Conservation (phyloP, 2,888 invertebrate species). For the Plebejus melissa region DNA sequence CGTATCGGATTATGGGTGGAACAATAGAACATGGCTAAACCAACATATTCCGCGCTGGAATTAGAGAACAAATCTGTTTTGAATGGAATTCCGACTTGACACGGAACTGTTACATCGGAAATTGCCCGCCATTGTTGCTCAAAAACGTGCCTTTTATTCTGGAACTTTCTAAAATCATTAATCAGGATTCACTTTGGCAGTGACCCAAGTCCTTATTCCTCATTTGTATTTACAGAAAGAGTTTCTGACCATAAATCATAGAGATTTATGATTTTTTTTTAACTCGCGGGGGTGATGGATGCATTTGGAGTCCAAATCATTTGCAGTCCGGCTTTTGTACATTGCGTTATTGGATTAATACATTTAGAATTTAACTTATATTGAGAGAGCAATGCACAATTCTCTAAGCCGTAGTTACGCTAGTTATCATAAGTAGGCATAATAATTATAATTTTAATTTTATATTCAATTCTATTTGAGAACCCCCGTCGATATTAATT, state of each 20-base stretch:
- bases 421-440: too few relatives aligned
- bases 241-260: constrained; percentile 71
- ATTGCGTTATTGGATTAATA: background rate
- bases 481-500: too few relatives aligned
- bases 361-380: background rate
- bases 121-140: constrained; percentile 26
- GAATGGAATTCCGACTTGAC: constrained; percentile 27
- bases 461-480: too few relatives aligned
- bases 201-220: constrained; percentile 72
- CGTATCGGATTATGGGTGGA: constrained; percentile 1
- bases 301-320: constrained; percentile 27
- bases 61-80: constrained; percentile 22
- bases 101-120: constrained; percentile 28
- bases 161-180: constrained; percentile 70
- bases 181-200: constrained; percentile 74
- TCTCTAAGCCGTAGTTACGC: too few relatives aligned
- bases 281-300: constrained; percentile 46
- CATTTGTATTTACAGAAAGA: constrained; percentile 76
- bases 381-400: background rate
- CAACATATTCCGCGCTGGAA: constrained; percentile 1
- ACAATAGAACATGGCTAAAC: constrained; percentile 17
- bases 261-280: constrained; percentile 70
- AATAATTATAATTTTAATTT: too few relatives aligned
- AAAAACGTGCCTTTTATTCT: constrained; percentile 55
- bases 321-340: background rate